Base-by-base conservation (phyloP, 2,888 invertebrate species). In the Lasioglossum lativentre region DNA sequence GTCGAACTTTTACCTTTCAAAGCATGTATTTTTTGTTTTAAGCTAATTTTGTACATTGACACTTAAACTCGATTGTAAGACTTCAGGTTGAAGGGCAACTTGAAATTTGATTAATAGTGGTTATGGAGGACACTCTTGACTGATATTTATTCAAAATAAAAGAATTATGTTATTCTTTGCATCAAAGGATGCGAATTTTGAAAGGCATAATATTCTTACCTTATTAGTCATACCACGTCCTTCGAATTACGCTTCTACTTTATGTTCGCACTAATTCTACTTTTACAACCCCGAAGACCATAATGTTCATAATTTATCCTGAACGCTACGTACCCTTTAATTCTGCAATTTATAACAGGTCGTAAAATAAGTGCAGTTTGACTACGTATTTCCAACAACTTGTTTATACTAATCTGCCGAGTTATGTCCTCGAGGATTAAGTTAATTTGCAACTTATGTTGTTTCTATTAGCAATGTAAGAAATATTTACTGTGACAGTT, bases 321-420 rank as follows among this genome's bases (percentile, higher is more conserved):
- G 40, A 42, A 75, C 47, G 47, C 52, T 23, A 19, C 40, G 42
- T 30, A 63, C 79, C 78, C 45, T 78, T 86, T 84, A 82, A 87
- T 87, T 87, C 80, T 66, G 68, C 40, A 45, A 73, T 82, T 85
- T 70, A 70, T 80, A 82, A 68, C 63, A 34, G 68, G 66, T 27
- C 75, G 80, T 88, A 87, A 85, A 85, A 88, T 71, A 83, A 75
- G 73, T 63, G 27, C 63, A 70, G 47, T 75, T 79, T 77, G 42
- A 71, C 79, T 81, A 40, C 63, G 74, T 56, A 76, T 71, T 76
- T 30, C 23, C 34, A 68, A 68, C 34, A 68, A 38, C 38, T 68
- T 38, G 19, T 68, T 68, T 34, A 66, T 30, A 66, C 34, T 66
- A 68, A 68, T 68, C 68, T 38, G 1, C 40, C 38, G 12, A 40